These are phyloP conservation scores for Phortica okadai DNA, from an alignment of 2,888 invertebrate genomes.

Conservation along the genomic window DNA sequence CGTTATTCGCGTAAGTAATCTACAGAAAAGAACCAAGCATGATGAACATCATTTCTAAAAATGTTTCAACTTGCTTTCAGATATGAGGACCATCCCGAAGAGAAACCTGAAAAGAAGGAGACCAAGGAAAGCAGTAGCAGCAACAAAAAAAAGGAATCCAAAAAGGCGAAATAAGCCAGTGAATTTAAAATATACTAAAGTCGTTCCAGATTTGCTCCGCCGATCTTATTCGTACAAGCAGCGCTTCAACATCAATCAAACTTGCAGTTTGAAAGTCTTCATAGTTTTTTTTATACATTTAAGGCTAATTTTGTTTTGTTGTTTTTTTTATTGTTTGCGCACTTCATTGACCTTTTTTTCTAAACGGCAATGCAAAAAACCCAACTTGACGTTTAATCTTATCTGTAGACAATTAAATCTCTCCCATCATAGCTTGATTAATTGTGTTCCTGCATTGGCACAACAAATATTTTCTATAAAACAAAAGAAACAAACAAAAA, in stretches of 20 bases:
- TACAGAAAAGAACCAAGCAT: neutral
- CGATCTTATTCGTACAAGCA: neutral
- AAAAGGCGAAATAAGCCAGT: slow-evolving; percentile 73
- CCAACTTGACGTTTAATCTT: neutral
- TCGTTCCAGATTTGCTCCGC: slow-evolving; percentile 28
- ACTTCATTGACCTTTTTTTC: neutral
- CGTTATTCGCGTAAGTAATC: slow-evolving; percentile 89
- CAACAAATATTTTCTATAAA: neutral
- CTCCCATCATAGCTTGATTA: neutral
- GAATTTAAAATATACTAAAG: slow-evolving; percentile 20
- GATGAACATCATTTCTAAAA: slow-evolving; percentile 1
- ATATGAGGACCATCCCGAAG: slow-evolving; percentile 83
- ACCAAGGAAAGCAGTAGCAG: slow-evolving; percentile 53
- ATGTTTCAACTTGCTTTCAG: slow-evolving; percentile 70
- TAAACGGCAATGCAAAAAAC: neutral
- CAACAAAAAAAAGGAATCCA: slow-evolving; percentile 74
- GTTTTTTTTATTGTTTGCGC: neutral
- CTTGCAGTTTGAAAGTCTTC: slow-evolving; percentile 21
- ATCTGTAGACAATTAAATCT: neutral
- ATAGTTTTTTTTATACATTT: neutral
- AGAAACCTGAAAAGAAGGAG: slow-evolving; percentile 76
- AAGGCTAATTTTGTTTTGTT: slow-evolving; percentile 4
- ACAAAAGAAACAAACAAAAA: neutral
- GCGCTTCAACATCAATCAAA: slow-evolving; percentile 8
- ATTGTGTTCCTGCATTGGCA: neutral